Evolutionary conservation across 2,113 vertebrate species (phyloP).

Genomic region (Lathamus discolor): DNA sequence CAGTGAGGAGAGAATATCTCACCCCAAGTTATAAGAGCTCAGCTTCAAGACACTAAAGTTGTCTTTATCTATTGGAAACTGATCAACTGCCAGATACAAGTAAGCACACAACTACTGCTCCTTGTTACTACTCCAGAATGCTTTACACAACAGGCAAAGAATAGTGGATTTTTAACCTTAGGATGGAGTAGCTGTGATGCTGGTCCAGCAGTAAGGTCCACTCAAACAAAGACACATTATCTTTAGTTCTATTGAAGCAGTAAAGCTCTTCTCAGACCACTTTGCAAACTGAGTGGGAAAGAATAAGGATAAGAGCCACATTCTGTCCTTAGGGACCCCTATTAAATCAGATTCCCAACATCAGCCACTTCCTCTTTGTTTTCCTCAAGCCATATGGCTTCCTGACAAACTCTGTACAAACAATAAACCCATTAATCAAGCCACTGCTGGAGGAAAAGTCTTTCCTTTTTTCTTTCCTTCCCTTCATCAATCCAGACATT

Average conservation of each 20-base stretch:
- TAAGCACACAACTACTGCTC: background rate
- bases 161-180: background rate
- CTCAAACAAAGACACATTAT: background rate
- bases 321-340: conserved; percentile 34
- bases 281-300: conserved; percentile 26
- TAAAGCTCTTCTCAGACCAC: conserved; percentile 3
- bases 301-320: conserved; percentile 6
- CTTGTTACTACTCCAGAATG: background rate
- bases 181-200: background rate
- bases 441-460: conserved; percentile 9
- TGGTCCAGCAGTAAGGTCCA: background rate
- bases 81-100: background rate
- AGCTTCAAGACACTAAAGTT: background rate
- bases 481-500: conserved; percentile 5
- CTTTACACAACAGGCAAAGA: background rate
- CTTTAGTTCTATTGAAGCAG: background rate
- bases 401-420: conserved; percentile 43
- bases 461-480: accelerated
- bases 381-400: conserved; percentile 60
- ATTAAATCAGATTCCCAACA: conserved; percentile 48
- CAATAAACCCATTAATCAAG: conserved; percentile 65
- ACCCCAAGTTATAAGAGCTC: background rate
- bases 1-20: background rate
- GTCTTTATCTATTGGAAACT: background rate
- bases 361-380: conserved; percentile 45